Conservation (phyloP, 2,113 vertebrate species). For the Nothocercus nigrocapillus region DNA sequence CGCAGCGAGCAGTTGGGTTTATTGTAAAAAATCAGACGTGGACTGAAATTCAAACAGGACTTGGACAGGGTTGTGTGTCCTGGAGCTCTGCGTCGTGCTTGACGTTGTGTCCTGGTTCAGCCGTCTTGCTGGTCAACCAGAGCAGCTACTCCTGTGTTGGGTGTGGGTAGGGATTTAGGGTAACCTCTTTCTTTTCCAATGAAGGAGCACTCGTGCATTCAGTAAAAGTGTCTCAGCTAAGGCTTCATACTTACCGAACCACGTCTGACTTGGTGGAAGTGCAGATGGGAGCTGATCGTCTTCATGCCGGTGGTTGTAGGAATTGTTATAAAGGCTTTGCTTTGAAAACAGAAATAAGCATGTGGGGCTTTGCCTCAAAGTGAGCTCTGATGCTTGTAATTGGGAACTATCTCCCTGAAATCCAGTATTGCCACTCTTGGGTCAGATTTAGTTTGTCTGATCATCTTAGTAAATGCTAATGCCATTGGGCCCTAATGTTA, state of each 20-base stretch:
- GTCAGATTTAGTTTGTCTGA: neutral
- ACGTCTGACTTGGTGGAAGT: neutral
- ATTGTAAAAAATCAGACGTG: neutral
- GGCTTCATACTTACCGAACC: neutral
- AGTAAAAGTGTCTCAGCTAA: neutral
- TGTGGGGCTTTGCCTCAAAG: neutral
- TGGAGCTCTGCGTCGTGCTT: accelerated
- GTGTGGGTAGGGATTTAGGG: neutral
- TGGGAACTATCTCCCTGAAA: neutral
- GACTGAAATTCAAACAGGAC: neutral
- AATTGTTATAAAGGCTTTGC: neutral
- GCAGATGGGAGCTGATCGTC: neutral
- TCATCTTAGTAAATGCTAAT: neutral
- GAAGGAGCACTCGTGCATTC: neutral
- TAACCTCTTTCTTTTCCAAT: neutral
- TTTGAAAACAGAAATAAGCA: neutral
- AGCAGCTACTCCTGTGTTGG: neutral
- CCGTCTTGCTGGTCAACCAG: neutral
- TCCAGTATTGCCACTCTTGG: neutral
- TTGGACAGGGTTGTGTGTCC: neutral
- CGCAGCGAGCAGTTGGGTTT: neutral
- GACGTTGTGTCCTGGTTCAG: neutral
- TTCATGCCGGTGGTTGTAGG: neutral
- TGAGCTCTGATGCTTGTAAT: neutral
- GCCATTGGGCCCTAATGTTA: accelerated